A percentile compares a stretch with the other conserved stretches of the same genome.
These are phyloP conservation scores for Panzeria rudis DNA, from an alignment of 2,888 invertebrate genomes.

Conservation along the genomic window DNA sequence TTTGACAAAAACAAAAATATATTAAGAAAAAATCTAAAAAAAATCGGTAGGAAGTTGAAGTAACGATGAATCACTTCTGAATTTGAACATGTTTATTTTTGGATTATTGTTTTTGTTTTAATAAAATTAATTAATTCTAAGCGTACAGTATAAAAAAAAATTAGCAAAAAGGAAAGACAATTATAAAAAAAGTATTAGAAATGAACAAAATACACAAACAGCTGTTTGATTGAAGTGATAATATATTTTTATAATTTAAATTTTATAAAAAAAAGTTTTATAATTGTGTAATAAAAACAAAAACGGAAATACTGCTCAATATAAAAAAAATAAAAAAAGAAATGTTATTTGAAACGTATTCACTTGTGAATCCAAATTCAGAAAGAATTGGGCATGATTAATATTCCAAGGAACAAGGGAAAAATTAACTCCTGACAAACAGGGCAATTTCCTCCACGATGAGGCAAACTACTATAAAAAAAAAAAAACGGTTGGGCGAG, in stretches of 20 bases:
- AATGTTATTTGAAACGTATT: too few relatives aligned
- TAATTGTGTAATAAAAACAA: too few relatives aligned
- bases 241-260: slow-evolving; percentile 22
- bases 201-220: slow-evolving; percentile 23
- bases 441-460: too few relatives aligned
- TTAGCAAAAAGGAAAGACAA: slow-evolving; percentile 1
- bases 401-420: too few relatives aligned
- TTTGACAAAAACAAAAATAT: slow-evolving; percentile 35
- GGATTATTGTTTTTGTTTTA: slow-evolving; percentile 7
- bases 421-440: too few relatives aligned
- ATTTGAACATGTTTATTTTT: slow-evolving; percentile 51
- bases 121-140: slow-evolving; percentile 49
- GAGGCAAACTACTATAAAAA: too few relatives aligned
- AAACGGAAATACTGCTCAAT: not conserved
- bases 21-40: slow-evolving; percentile 37
- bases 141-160: slow-evolving; percentile 26
- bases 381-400: too few relatives aligned
- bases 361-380: too few relatives aligned
- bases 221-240: slow-evolving; percentile 2
- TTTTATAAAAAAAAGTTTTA: not conserved
- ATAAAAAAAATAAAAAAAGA: too few relatives aligned
- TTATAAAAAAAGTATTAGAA: slow-evolving; percentile 13
- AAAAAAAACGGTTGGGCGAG: too few relatives aligned
- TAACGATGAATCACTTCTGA: slow-evolving; percentile 70
- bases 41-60: slow-evolving; percentile 70